Evolutionary conservation across 2,113 vertebrate genomes (phyloP), one percentile per base, ranked within the genome.

Genomic region (Danionella cerebrum): DNA sequence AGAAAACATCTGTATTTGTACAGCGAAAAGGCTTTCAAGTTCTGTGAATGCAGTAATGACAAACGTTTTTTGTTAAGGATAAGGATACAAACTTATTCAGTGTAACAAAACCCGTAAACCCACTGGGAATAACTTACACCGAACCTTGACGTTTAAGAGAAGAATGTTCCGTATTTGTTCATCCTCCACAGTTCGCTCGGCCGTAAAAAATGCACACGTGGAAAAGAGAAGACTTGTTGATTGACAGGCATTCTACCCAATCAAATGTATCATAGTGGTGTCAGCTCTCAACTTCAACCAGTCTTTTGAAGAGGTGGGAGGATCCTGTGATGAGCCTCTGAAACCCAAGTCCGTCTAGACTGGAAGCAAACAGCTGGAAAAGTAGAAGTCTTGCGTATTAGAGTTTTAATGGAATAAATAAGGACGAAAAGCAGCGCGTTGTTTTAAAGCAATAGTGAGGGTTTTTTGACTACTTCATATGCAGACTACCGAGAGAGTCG

Each of bases 151-250:
- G n/a, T n/a, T n/a, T n/a, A n/a, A n/a, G n/a, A n/a, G n/a, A n/a
- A n/a, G n/a, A n/a, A n/a, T n/a, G n/a, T 7, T 41, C n/a, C 8
- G 2, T 18, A n/a, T n/a, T 41, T 6, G 7, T 9, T 24, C 11
- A 10, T 41, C 22, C 44, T 35, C 14, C 3, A 2, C 57, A 16
- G 12, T 53, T 47, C 72, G 21, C 80, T 78, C 64, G 69, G 79
- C 77, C 79, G 64, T 57, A 82, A 83, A 81, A 64, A 64, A 68
- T 87, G 87, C 85, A 87, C 86, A 89, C 88, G 88, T 90, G 86
- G 85, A 82, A 73, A 33, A 54, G 27, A 22, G 14, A 6, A 77
- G 55, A 67, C 35, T 5, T 5, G 10, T 51, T 66, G 79, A 89
- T 21, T 11, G 85, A 84, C 76, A 58, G 5, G 21, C 0, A 1